A percentile compares a stretch with the other conserved stretches of the same genome.
Evolutionary conservation across 2,113 vertebrate genomes (phyloP).

Genomic region (Peucedramus taeniatus): DNA sequence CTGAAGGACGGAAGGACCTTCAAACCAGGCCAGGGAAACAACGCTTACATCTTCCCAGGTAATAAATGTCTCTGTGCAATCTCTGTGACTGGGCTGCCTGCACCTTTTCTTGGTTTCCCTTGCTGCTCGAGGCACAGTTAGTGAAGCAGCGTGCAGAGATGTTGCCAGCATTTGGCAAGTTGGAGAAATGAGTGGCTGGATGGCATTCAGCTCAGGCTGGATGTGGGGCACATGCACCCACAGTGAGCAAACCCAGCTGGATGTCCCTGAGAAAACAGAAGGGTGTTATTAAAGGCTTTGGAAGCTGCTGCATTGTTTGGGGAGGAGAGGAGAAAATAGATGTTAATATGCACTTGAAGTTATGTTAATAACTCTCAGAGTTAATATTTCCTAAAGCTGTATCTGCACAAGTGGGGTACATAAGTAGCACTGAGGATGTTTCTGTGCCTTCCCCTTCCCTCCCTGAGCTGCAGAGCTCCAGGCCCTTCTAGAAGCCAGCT

Average conservation of each 20-base stretch:
- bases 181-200: neutral
- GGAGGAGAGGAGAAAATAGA: neutral
- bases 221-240: fast-evolving
- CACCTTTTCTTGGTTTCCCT: neutral
- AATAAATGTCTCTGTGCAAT: neutral
- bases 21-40: conserved; percentile 94
- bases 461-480: neutral
- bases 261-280: neutral
- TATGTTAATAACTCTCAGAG: neutral
- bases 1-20: conserved; percentile 82
- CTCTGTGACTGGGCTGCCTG: neutral
- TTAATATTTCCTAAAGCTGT: neutral
- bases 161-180: too few relatives aligned
- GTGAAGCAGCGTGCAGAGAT: neutral
- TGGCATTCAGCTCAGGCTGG: neutral
- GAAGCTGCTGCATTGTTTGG: neutral
- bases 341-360: fast-evolving
- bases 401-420: fast-evolving
- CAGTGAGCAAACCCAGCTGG: neutral
- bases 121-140: fast-evolving
- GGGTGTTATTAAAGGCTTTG: neutral
- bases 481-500: neutral
- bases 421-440: neutral
- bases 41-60: conserved; percentile 98
- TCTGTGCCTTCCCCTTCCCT: neutral